These are phyloP conservation scores for Hippocampus kuda DNA, from an alignment of 2,797 vertebrate genomes.

Conservation along the genomic window DNA sequence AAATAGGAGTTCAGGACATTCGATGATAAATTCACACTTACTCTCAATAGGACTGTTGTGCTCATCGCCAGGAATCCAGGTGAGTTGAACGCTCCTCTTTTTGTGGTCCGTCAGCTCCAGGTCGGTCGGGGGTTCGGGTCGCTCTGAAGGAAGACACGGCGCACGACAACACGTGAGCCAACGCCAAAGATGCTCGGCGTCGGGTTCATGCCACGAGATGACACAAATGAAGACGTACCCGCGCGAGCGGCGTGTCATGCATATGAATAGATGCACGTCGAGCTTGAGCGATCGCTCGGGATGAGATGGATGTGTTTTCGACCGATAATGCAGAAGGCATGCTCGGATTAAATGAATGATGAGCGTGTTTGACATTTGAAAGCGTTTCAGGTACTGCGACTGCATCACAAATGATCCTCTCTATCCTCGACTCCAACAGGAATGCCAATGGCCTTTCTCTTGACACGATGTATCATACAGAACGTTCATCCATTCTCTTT, in stretches of 20 bases:
- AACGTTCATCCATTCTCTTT: not conserved
- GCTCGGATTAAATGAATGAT: slow-evolving; percentile 41
- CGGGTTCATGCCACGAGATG: slow-evolving; percentile 28
- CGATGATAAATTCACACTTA: slow-evolving; percentile 50
- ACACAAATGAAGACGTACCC: slow-evolving; percentile 17
- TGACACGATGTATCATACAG: not conserved
- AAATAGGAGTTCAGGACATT: not conserved
- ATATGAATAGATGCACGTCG: slow-evolving; percentile 26
- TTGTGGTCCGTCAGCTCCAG: slow-evolving; percentile 84
- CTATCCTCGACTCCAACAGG: not conserved
- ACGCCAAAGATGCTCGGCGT: not conserved
- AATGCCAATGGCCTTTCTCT: not conserved
- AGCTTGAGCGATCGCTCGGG: slow-evolving; percentile 24
- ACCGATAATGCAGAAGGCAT: slow-evolving; percentile 39
- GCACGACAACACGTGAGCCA: slow-evolving; percentile 25
- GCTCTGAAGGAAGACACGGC: slow-evolving; percentile 63
- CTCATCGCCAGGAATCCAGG: slow-evolving; percentile 89
- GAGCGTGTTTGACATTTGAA: slow-evolving; percentile 22
- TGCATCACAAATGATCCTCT: not conserved
- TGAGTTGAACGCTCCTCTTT: slow-evolving; percentile 81
- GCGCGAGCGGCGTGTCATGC: slow-evolving; percentile 30
- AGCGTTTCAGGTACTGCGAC: slow-evolving; percentile 19
- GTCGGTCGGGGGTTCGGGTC: slow-evolving; percentile 85
- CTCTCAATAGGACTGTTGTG: slow-evolving; percentile 88
- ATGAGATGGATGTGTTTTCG: slow-evolving; percentile 43